phyloP scores from a whole-genome alignment of 2,113 vertebrate genomes.

The Callocephalon fimbriatum region DNA sequence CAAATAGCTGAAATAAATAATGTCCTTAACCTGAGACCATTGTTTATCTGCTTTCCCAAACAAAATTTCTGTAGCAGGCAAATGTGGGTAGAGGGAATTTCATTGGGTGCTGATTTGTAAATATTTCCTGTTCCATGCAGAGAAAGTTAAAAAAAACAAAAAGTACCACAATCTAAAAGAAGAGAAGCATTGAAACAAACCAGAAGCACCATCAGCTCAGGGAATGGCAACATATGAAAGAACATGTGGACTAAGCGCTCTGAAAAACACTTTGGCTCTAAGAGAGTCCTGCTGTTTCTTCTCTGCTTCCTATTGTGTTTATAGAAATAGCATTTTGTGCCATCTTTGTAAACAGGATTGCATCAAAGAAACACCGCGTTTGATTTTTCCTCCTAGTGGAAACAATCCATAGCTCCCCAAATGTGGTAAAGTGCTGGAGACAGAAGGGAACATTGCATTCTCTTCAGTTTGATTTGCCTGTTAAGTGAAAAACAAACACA shows the following conservation, averaged over 20 bases:
- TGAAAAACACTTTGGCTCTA: background rate
- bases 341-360: background rate
- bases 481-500: background rate
- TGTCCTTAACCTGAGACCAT: background rate
- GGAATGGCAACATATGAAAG: background rate
- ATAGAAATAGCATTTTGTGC: background rate
- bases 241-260: background rate
- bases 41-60: background rate
- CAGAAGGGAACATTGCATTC: background rate
- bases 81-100: background rate
- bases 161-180: background rate
- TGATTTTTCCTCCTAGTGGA: background rate
- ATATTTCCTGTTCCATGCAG: background rate
- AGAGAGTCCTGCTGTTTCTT: background rate
- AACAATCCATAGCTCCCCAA: background rate
- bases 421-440: background rate
- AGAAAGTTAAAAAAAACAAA: background rate
- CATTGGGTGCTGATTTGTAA: background rate
- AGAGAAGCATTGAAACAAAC: background rate
- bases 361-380: background rate
- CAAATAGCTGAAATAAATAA: background rate
- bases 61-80: background rate
- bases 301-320: background rate
- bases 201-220: background rate
- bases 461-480: background rate